Conservation (phyloP, 2,797 vertebrate species). For the Chloroceryle inda region DNA sequence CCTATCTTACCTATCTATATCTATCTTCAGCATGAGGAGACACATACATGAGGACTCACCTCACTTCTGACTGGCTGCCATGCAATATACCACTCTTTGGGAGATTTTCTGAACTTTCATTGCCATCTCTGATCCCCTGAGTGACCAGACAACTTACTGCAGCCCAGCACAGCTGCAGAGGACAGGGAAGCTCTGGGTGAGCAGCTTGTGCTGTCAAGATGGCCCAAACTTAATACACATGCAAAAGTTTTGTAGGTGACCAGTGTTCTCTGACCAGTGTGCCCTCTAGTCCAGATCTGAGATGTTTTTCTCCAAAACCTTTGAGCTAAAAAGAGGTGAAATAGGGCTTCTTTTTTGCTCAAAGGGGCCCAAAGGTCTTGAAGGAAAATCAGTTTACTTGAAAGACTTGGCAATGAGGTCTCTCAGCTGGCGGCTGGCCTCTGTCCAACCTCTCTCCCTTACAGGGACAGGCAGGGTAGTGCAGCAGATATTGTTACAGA, state of each 20-base stretch:
- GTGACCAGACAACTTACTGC: rapidly evolving
- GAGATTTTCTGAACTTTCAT: neutral
- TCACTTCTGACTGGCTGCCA: neutral
- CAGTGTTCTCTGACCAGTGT: neutral
- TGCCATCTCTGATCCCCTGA: neutral
- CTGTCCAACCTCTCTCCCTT: neutral
- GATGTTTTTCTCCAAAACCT: neutral
- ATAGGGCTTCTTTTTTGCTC: neutral
- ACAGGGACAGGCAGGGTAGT: slow-evolving; percentile 31
- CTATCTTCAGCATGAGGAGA: neutral
- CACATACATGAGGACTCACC: rapidly evolving
- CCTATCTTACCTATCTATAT: neutral
- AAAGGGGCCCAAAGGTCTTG: slow-evolving; percentile 6
- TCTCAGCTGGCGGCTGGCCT: slow-evolving; percentile 54
- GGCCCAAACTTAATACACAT: neutral
- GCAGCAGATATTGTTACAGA: slow-evolving; percentile 24
- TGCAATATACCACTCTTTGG: neutral
- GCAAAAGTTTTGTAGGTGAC: neutral
- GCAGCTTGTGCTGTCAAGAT: neutral
- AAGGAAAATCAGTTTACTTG: slow-evolving; percentile 58
- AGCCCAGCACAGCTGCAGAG: neutral
- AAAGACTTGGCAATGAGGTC: slow-evolving; percentile 41
- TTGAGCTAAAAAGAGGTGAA: neutral
- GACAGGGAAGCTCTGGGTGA: neutral
- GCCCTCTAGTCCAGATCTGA: neutral